A percentile compares a stretch with the other conserved stretches of the same genome.
phyloP scores from a whole-genome alignment of 2,888 invertebrate genomes.

The Eupithecia pulchellata region DNA sequence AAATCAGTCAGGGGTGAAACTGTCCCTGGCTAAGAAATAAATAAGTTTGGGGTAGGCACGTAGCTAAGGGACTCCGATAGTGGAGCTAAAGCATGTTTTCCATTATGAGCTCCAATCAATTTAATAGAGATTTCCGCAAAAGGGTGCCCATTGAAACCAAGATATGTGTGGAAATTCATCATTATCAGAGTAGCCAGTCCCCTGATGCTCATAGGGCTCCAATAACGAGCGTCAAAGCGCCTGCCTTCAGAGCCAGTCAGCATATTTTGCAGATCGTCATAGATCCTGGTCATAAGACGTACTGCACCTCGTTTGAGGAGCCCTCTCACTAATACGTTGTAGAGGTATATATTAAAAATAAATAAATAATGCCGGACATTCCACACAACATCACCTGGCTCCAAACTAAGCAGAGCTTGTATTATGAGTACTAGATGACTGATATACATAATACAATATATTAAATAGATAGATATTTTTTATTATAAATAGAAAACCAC shows the following conservation, averaged over 20 bases:
- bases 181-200: background rate
- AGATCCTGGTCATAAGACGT: background rate
- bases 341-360: too few species aligned
- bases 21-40: conserved; percentile 52
- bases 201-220: background rate
- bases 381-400: too few species aligned
- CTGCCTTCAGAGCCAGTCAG: background rate
- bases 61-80: conserved; percentile 39
- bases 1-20: conserved; percentile 54
- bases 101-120: conserved; percentile 23
- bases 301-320: background rate
- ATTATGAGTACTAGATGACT: too few species aligned
- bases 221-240: background rate
- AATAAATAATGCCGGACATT: too few species aligned
- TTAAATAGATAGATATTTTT: too few species aligned
- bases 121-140: conserved; percentile 4
- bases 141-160: background rate
- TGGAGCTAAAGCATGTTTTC: conserved; percentile 32
- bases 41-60: conserved; percentile 49
- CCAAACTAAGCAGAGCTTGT: too few species aligned
- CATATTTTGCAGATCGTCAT: background rate
- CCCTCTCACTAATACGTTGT: background rate
- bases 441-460: too few species aligned
- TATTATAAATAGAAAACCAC: too few species aligned
- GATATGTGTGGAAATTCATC: background rate